Percentiles rank a stretch among this genome's conserved stretches.
phyloP scores from a whole-genome alignment of 2,797 vertebrate species.

The Psittacula derbiana region DNA sequence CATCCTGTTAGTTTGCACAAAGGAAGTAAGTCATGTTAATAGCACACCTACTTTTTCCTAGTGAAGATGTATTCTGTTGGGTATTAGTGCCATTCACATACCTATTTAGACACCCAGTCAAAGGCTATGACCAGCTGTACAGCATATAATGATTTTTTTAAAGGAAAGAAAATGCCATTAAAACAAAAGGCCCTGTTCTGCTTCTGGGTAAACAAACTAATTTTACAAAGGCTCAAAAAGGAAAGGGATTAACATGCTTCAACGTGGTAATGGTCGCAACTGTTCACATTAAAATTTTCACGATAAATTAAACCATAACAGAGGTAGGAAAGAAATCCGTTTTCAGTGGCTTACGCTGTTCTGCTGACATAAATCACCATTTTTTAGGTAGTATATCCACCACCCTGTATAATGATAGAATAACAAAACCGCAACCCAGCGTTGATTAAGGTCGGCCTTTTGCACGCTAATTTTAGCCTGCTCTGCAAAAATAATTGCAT shows the following conservation, averaged over 20 bases:
- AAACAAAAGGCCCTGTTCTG: conserved; percentile 43
- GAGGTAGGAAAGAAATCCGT: conserved; percentile 55
- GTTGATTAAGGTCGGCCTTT: conserved; percentile 34
- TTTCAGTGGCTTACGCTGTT: conserved; percentile 38
- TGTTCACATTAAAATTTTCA: conserved; percentile 63
- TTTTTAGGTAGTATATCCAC: conserved; percentile 34
- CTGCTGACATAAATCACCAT: conserved; percentile 39
- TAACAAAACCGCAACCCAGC: conserved; percentile 27
- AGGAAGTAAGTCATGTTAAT: conserved; percentile 19
- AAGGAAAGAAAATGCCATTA: neutral
- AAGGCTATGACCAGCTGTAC: neutral
- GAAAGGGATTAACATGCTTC: conserved; percentile 52
- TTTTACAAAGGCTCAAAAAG: conserved; percentile 32
- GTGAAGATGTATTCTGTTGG: neutral
- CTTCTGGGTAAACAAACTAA: conserved; percentile 50
- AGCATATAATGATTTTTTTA: neutral
- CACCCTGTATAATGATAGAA: conserved; percentile 35
- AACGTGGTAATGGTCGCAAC: conserved; percentile 37
- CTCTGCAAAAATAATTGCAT: conserved; percentile 43
- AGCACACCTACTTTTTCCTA: conserved; percentile 1
- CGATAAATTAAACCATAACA: conserved; percentile 63
- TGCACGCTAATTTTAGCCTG: conserved; percentile 47
- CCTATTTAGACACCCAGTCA: neutral
- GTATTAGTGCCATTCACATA: neutral
- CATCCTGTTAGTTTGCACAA: conserved; percentile 25